phyloP scores from a whole-genome alignment of 2,113 vertebrate genomes.

The Crotalus horridus region DNA sequence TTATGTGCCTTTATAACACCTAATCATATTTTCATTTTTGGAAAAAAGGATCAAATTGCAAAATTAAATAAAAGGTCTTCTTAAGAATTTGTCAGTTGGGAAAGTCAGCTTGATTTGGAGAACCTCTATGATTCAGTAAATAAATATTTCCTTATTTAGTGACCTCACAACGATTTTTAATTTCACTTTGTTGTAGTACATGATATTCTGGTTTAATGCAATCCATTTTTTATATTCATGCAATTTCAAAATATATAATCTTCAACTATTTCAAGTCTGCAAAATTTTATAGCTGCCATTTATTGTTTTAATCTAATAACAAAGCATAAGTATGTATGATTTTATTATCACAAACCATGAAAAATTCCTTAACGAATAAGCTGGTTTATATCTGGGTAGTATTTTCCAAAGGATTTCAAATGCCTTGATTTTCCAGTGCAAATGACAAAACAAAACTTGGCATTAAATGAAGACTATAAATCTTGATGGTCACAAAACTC shows the following conservation, averaged over 20 bases:
- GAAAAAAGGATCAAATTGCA: slow-evolving; percentile 16
- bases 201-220: slow-evolving; percentile 57
- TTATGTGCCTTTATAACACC: background rate
- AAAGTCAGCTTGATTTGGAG: slow-evolving; percentile 32
- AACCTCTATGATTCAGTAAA: slow-evolving; percentile 54
- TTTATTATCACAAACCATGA: background rate
- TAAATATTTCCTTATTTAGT: slow-evolving; percentile 58
- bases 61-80: slow-evolving; percentile 26
- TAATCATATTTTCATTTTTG: slow-evolving; percentile 10
- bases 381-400: background rate
- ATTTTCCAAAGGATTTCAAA: background rate
- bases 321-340: background rate
- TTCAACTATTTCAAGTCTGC: slow-evolving; percentile 31
- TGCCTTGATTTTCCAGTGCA: background rate
- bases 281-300: background rate
- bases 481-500: background rate
- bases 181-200: slow-evolving; percentile 58
- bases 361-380: background rate
- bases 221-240: slow-evolving; percentile 37
- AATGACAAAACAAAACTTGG: background rate
- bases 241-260: slow-evolving; percentile 27
- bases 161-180: slow-evolving; percentile 57
- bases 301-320: background rate
- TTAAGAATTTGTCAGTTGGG: slow-evolving; percentile 19
- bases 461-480: background rate